A percentile compares a stretch with the other conserved stretches of the same genome.
phyloP scores from a whole-genome alignment of 2,113 vertebrate genomes.

The Blennius ocellaris region DNA sequence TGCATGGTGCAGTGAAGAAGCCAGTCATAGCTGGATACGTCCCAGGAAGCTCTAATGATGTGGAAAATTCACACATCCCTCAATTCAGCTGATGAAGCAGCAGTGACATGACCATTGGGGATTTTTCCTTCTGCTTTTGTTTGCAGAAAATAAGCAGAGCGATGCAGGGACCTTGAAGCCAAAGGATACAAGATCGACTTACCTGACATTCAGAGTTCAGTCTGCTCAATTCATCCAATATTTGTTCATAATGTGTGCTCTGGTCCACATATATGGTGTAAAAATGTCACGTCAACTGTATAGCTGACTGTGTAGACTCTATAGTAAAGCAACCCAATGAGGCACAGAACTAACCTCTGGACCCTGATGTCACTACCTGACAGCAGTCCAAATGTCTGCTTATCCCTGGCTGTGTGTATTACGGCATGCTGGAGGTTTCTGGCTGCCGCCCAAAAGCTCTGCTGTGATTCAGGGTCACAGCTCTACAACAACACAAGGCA shows the following conservation, averaged over 20 bases:
- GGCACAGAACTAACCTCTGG: conserved; percentile 46
- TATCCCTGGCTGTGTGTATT: conserved; percentile 33
- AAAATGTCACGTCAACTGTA: too few species aligned
- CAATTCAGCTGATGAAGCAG: conserved; percentile 35
- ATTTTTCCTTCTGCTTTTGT: background rate
- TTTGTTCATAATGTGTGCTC: conserved; percentile 1
- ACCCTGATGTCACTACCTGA: conserved; percentile 54
- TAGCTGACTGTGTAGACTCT: conserved; percentile 13
- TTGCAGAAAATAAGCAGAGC: background rate
- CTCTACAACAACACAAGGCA: background rate
- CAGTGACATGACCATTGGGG: conserved; percentile 9
- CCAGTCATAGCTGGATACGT: conserved; percentile 6
- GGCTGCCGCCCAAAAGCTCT: conserved; percentile 12
- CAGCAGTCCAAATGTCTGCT: conserved; percentile 36
- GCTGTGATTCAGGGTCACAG: conserved; percentile 14
- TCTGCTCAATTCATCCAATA: background rate
- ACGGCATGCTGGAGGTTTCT: background rate
- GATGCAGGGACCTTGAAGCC: background rate
- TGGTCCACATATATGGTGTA: too few species aligned
- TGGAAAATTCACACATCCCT: conserved; percentile 12
- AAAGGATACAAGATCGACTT: background rate
- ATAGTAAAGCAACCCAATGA: conserved; percentile 7
- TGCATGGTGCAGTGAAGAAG: background rate
- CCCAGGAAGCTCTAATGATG: background rate
- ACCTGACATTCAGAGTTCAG: background rate